Evolutionary conservation across 1,140 invertebrate species (phyloP).

Genomic region (Monomorium pharaonis): DNA sequence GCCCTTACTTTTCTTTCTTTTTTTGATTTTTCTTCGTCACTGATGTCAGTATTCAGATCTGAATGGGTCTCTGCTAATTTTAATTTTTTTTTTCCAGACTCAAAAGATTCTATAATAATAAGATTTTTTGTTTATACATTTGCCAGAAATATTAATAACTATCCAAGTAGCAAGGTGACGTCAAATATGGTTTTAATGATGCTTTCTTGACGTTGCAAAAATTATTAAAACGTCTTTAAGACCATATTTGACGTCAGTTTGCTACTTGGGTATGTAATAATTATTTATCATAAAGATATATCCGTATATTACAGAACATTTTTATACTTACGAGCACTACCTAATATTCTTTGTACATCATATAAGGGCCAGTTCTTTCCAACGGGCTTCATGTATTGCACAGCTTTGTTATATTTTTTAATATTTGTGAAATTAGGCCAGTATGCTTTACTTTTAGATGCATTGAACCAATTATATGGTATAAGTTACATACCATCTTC

Average conservation of each 20-base stretch:
- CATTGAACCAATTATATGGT: neutral
- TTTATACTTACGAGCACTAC: neutral
- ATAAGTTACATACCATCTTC: neutral
- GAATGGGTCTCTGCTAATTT: neutral
- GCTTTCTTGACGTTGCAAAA: too few species aligned
- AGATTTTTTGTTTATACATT: neutral
- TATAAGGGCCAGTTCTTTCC: neutral
- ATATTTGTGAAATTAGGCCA: neutral
- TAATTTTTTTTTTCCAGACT: slow-evolving; percentile 1
- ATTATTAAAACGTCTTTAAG: too few species aligned
- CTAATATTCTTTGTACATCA: neutral
- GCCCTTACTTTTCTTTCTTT: neutral
- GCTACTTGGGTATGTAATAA: too few species aligned
- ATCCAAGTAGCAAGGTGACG: too few species aligned
- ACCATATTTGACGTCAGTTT: too few species aligned
- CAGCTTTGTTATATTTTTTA: neutral
- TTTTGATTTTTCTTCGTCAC: neutral
- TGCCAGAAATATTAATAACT: neutral
- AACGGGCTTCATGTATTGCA: neutral
- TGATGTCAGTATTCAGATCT: neutral
- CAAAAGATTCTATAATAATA: neutral
- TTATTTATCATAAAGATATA: too few species aligned
- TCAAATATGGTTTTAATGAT: too few species aligned
- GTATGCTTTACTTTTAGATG: neutral
- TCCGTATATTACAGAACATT: neutral